These are phyloP conservation scores for Lordiphosa mommai DNA, from an alignment of 1,140 invertebrate species.

Conservation along the genomic window DNA sequence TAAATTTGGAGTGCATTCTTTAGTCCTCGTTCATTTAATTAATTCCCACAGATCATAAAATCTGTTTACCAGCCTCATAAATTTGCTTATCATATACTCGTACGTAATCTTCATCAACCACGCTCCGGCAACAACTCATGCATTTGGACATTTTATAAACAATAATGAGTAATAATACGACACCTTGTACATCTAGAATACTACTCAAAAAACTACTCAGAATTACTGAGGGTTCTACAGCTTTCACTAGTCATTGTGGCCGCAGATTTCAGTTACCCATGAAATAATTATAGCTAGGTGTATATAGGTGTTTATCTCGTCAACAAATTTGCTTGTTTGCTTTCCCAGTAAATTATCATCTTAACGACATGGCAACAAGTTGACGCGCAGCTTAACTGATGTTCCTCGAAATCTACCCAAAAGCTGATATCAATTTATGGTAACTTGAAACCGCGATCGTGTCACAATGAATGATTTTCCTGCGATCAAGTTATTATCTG, in stretches of 20 bases:
- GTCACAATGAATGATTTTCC: slow-evolving; percentile 73
- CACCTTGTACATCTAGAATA: not conserved
- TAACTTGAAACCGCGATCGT: slow-evolving; percentile 46
- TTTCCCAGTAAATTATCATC: slow-evolving; percentile 9
- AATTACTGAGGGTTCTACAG: too few species aligned
- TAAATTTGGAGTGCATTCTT: too few species aligned
- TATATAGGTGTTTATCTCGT: not conserved
- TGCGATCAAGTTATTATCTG: slow-evolving; percentile 67
- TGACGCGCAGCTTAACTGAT: not conserved
- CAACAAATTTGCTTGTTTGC: slow-evolving; percentile 1
- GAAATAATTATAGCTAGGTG: not conserved
- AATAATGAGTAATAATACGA: not conserved
- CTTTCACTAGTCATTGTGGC: not conserved
- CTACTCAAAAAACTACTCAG: too few species aligned
- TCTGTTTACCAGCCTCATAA: too few species aligned
- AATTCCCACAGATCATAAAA: too few species aligned
- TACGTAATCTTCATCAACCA: too few species aligned
- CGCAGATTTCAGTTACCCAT: not conserved
- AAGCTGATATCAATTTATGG: slow-evolving; percentile 7
- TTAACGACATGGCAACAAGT: slow-evolving; percentile 34
- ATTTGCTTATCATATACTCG: too few species aligned
- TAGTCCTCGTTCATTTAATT: too few species aligned
- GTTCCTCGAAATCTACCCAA: slow-evolving; percentile 1
- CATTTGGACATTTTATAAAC: too few species aligned
- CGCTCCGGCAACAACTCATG: too few species aligned